Percentiles rank a stretch among this genome's conserved stretches.
Evolutionary conservation across 2,113 vertebrate species (phyloP).

Genomic region (Sylvilagus bachmani): DNA sequence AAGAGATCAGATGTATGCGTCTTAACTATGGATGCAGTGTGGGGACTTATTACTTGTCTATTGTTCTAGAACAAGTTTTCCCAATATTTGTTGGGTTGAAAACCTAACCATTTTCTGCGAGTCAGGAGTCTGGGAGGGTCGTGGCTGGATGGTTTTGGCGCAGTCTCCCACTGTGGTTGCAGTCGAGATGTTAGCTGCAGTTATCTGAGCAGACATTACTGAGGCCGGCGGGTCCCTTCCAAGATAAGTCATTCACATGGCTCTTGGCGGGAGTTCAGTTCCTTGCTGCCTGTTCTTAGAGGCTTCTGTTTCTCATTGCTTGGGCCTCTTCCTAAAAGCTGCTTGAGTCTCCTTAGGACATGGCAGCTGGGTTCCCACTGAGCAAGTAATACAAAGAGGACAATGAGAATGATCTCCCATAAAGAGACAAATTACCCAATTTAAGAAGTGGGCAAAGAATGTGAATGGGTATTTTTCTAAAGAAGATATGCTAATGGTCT

Average conservation of each 20-base stretch:
- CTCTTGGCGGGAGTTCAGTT: not conserved
- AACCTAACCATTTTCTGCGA: not conserved
- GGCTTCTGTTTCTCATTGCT: not conserved
- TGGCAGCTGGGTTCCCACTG: not conserved
- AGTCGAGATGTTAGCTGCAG: not conserved
- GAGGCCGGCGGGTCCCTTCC: not conserved
- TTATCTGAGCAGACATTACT: not conserved
- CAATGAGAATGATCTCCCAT: not conserved
- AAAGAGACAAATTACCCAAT: not conserved
- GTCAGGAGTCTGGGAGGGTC: not conserved
- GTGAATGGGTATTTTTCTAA: not conserved
- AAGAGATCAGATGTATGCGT: not conserved
- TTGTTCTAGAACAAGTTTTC: not conserved
- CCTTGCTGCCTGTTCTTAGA: not conserved
- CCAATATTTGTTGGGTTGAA: constrained; percentile 1
- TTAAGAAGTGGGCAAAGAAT: not conserved
- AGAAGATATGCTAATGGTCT: not conserved
- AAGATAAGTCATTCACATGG: not conserved
- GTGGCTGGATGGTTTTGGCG: not conserved
- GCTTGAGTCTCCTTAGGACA: not conserved
- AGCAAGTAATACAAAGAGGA: not conserved
- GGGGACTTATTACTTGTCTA: not conserved
- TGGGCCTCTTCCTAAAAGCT: not conserved
- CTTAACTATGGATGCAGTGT: not conserved
- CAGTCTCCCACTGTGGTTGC: not conserved